Conservation (phyloP, 2,888 invertebrate species). For the Hemaris fuciformis region DNA sequence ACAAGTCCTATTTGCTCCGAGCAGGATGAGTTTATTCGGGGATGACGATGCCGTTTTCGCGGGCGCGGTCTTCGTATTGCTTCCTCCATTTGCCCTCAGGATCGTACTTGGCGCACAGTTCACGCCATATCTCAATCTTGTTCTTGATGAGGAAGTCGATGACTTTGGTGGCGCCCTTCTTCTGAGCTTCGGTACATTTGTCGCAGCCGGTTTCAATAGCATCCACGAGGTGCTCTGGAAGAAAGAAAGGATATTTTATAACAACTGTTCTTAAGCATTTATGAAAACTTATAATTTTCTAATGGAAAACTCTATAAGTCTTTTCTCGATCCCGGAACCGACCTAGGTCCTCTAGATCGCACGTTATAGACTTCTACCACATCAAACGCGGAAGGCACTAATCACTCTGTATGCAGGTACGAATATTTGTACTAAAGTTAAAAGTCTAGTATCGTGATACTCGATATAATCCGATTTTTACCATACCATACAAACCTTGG, state of each 20-base stretch:
- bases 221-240: conserved; percentile 83
- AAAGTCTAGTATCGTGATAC: not conserved
- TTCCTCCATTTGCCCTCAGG: conserved; percentile 83
- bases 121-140: conserved; percentile 83
- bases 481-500: not conserved
- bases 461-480: no score
- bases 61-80: conserved; percentile 83
- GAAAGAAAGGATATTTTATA: not conserved
- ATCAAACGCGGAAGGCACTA: no score
- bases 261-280: no score
- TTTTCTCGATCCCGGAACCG: no score
- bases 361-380: no score
- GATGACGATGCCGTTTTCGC: conserved; percentile 69
- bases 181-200: conserved; percentile 86
- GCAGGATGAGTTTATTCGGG: conserved; percentile 31
- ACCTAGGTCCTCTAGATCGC: no score
- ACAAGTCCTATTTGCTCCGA: not conserved
- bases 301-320: no score
- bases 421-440: no score
- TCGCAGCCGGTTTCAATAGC: conserved; percentile 84
- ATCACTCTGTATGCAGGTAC: no score
- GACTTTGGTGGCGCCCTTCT: conserved; percentile 82
- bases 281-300: no score
- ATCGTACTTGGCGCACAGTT: conserved; percentile 86
- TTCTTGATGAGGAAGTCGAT: conserved; percentile 85